A percentile compares a stretch with the other conserved stretches of the same genome.
phyloP scores from a whole-genome alignment of 2,113 vertebrate species.

The Leucopsar rothschildi region DNA sequence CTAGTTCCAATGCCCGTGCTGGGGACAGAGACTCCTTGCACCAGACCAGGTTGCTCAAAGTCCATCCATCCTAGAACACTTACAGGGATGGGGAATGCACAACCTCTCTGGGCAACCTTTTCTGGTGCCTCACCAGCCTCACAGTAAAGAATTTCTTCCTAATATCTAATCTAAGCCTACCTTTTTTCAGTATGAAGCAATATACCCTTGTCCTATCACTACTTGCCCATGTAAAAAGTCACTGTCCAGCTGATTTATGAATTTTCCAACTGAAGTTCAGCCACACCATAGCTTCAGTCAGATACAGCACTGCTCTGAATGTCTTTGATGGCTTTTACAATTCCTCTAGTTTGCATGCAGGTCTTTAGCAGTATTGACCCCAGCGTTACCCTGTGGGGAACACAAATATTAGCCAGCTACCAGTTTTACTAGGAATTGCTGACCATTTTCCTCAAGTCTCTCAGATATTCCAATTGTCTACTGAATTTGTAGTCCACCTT shows the following conservation, averaged over 20 bases:
- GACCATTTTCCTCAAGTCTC: background rate
- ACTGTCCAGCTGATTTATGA: background rate
- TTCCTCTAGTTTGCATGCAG: background rate
- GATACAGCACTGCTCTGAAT: background rate
- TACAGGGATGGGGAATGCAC: background rate
- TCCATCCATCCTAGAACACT: background rate
- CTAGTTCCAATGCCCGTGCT: background rate
- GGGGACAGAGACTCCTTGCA: background rate
- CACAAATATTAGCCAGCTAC: background rate
- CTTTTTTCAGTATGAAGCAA: background rate
- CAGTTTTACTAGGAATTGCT: background rate
- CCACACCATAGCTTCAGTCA: background rate
- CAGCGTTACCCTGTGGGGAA: fast-evolving
- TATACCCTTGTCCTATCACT: background rate
- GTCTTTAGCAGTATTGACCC: background rate
- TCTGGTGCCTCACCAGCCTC: background rate
- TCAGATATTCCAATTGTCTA: background rate
- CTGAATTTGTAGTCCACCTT: background rate
- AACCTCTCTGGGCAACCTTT: background rate
- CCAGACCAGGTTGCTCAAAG: background rate
- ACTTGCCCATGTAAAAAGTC: background rate
- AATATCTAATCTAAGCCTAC: background rate
- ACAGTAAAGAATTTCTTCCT: background rate
- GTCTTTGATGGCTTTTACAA: background rate
- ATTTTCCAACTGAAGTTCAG: background rate